phyloP scores from a whole-genome alignment of 37 sponge, comb jelly and placozoan genomes.

The Sycon ciliatum region DNA sequence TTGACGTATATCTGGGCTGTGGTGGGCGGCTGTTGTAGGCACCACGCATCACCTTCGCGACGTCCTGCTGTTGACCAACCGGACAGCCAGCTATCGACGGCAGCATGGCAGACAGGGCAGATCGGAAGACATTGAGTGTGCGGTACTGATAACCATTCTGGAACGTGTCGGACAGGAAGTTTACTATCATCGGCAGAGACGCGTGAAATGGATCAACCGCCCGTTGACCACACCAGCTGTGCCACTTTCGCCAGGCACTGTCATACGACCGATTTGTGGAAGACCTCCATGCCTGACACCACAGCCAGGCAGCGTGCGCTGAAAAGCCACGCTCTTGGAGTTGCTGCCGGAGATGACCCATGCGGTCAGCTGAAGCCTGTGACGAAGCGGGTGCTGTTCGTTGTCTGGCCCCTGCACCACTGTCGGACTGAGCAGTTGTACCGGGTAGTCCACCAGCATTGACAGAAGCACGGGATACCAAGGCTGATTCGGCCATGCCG shows the following conservation, averaged over 20 bases:
- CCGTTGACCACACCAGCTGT: slow-evolving; percentile 16
- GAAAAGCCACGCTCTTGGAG: background rate
- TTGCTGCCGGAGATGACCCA: slow-evolving; percentile 18
- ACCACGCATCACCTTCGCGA: slow-evolving; percentile 18
- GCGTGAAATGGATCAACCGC: slow-evolving; percentile 19
- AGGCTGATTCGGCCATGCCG: slow-evolving; percentile 12
- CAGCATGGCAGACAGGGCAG: slow-evolving; percentile 35
- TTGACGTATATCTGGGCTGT: slow-evolving; percentile 11
- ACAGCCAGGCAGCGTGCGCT: slow-evolving; percentile 15
- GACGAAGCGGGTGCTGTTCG: no score
- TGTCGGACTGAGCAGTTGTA: background rate
- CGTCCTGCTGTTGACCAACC: slow-evolving; percentile 28
- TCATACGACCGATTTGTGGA: background rate
- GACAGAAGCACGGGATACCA: slow-evolving; percentile 16
- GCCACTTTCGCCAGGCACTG: slow-evolving; percentile 20
- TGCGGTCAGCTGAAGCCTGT: background rate
- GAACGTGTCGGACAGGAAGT: slow-evolving; percentile 24
- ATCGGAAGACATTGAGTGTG: slow-evolving; percentile 29
- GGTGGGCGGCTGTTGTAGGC: slow-evolving; percentile 29
- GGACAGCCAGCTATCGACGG: slow-evolving; percentile 21
- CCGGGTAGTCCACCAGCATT: background rate
- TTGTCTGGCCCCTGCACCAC: no score
- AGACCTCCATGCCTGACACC: slow-evolving; percentile 10
- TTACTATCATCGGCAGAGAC: background rate
- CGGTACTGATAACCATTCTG: slow-evolving; percentile 17